Conservation (phyloP, 2,888 invertebrate species). For the Smittia aterrima region DNA sequence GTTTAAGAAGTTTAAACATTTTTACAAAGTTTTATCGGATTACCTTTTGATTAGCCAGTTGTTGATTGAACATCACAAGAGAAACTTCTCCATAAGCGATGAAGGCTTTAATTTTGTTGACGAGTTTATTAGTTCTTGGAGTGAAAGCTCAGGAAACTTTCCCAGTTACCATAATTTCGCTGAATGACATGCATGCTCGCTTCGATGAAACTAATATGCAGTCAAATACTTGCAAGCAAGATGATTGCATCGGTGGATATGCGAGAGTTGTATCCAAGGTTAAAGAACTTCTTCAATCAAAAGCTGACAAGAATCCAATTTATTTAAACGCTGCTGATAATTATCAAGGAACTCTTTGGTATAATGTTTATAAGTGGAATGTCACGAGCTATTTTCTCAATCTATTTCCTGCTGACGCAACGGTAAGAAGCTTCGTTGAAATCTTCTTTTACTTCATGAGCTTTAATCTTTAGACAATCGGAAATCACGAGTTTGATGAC, state of each 20-base stretch:
- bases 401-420: conserved; percentile 70
- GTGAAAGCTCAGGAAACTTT: conserved; percentile 4
- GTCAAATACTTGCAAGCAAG: conserved; percentile 59
- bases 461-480: conserved; percentile 63
- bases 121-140: background rate
- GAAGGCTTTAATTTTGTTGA: background rate
- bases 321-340: conserved; percentile 81
- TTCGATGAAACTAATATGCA: conserved; percentile 61
- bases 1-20: background rate
- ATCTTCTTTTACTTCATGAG: background rate
- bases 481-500: conserved; percentile 86
- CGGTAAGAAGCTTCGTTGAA: conserved; percentile 49
- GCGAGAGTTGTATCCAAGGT: conserved; percentile 63
- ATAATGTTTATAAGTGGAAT: conserved; percentile 69
- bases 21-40: background rate
- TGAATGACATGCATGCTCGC: conserved; percentile 47
- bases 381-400: conserved; percentile 75
- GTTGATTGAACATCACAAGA: background rate
- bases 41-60: background rate
- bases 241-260: conserved; percentile 66
- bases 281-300: conserved; percentile 52
- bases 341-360: conserved; percentile 83
- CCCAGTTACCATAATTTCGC: conserved; percentile 24
- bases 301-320: conserved; percentile 58
- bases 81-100: background rate